Evolutionary conservation across 1,140 invertebrate genomes (phyloP).

Genomic region (Ruditapes philippinarum): DNA sequence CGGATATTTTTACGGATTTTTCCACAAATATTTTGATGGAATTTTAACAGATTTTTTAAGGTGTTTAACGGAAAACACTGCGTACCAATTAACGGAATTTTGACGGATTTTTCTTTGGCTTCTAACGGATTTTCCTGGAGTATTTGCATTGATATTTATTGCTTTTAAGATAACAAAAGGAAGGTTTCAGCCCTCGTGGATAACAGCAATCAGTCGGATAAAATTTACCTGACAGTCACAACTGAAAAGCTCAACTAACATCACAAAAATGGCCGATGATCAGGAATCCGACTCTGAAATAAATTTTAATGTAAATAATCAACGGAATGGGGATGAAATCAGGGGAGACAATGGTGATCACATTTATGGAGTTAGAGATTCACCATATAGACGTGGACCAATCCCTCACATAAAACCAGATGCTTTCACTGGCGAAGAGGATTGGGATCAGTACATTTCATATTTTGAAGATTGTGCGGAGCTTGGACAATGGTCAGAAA

Average conservation of each 20-base stretch:
- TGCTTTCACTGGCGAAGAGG: constrained; percentile 48
- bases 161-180: neutral
- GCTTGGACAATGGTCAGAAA: constrained; percentile 34
- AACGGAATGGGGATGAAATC: neutral
- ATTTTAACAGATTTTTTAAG: no score
- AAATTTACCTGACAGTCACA: neutral
- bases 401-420: constrained; percentile 55
- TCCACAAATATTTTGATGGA: no score
- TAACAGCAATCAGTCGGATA: neutral
- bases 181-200: neutral
- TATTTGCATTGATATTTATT: neutral
- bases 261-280: constrained; percentile 66
- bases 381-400: neutral
- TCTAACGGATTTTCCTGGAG: neutral
- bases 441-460: constrained; percentile 41
- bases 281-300: constrained; percentile 44
- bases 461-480: constrained; percentile 62
- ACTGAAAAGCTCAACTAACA: neutral
- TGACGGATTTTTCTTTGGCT: neutral
- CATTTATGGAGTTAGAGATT: neutral
- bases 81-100: neutral
- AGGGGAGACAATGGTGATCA: neutral
- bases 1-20: no score
- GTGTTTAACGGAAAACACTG: no score
- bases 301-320: constrained; percentile 30